Base-by-base conservation (phyloP, 2,797 vertebrate genomes). In the Chromobotia macracanthus region DNA sequence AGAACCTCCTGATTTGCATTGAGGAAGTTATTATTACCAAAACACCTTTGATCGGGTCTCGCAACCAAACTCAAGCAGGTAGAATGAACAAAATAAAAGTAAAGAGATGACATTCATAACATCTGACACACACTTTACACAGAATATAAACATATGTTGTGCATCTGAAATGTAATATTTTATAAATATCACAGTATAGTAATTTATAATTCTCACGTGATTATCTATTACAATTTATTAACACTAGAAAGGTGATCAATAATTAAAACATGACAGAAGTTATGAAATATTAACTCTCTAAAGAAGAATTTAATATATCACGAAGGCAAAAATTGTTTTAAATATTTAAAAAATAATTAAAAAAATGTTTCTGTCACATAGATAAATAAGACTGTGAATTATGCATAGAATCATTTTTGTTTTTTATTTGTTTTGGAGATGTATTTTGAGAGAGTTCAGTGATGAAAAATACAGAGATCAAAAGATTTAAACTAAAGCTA, bases 51-150 rank as follows among this genome's bases (percentile, higher is more conserved):
- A 67, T 66, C 41, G 83, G 71, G 68, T 79, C 64, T 79, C 51
- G 64, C 56, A 55, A n/a, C 65, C 80, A 85, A 66, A 71, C 77
- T 53, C 74, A 82, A 82, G 80, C 65, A 81, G 80, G 80, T 71
- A 61, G 84, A 85, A 79, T 77, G 79, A 83, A 85, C 75, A 21
- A 55, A 55, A 53, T 72, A 73, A 83, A 83, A n/a, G n/a, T n/a
- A n/a, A n/a, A n/a, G n/a, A n/a, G 82, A 73, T 80, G 74, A 61
- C 77, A 55, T 77, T 82, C 75, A 82, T 80, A 84, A 82, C 28
- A 28, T 28, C 28, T 28, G 28, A 28, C 4, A 28, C 7, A 53
- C 15, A n/a, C 18, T 53, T 19, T n/a, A 53, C 8, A 53, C 8
- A 44, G 41, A 44, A 44, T 44, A 2, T 2, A 44, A 44, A 44